Percentiles rank a stretch among this genome's conserved stretches.
phyloP scores from a whole-genome alignment of 2,888 invertebrate genomes.

The Nymphalis polychloros region DNA sequence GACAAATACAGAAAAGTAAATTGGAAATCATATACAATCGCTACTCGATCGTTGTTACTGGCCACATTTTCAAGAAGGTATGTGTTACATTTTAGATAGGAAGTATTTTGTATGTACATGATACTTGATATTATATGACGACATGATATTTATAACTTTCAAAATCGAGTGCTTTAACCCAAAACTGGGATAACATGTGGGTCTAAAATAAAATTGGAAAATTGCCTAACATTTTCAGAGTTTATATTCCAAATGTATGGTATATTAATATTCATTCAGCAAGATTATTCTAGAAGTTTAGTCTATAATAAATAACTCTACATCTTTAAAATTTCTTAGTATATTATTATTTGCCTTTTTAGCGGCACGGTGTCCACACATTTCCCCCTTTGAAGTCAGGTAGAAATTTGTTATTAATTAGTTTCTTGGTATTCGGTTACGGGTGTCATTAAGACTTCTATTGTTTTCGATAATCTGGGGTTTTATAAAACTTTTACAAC shows the following conservation, averaged over 20 bases:
- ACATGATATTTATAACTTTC: too few species aligned
- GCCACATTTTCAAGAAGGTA: constrained; percentile 73
- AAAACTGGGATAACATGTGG: too few species aligned
- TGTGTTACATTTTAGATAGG: background rate
- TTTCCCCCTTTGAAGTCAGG: constrained; percentile 56
- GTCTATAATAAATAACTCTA: constrained; percentile 21
- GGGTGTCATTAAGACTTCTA: constrained; percentile 35
- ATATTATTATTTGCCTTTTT: constrained; percentile 44
- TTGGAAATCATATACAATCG: constrained; percentile 74
- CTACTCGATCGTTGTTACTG: constrained; percentile 73
- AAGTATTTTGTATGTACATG: background rate
- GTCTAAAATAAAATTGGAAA: too few species aligned
- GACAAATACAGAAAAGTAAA: constrained; percentile 68
- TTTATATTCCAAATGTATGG: too few species aligned
- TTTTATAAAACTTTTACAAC: constrained; percentile 53
- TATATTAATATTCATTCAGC: too few species aligned
- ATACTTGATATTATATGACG: too few species aligned
- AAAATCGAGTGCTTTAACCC: too few species aligned
- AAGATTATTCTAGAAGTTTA: too few species aligned
- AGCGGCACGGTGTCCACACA: constrained; percentile 34
- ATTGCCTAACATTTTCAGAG: too few species aligned
- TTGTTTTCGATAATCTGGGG: constrained; percentile 39
- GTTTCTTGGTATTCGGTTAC: constrained; percentile 46
- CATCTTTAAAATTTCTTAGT: constrained; percentile 50
- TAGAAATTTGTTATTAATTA: constrained; percentile 47